These are phyloP conservation scores for Mus spicilegus DNA, from an alignment of 2,113 vertebrate species.

Conservation along the genomic window DNA sequence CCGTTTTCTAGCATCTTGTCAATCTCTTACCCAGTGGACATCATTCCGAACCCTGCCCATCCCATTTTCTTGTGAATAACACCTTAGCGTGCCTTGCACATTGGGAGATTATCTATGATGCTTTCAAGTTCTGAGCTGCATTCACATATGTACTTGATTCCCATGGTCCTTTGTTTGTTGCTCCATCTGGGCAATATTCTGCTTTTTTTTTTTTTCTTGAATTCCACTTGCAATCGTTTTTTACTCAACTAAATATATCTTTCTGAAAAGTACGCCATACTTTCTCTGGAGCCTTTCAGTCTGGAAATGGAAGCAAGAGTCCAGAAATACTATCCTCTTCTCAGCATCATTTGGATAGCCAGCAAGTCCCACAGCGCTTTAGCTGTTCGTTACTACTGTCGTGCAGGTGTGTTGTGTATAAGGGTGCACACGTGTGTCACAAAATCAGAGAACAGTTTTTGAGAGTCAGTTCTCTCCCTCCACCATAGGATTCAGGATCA, in stretches of 20 bases:
- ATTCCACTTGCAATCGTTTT: neutral
- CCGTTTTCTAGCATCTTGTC: neutral
- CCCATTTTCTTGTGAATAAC: neutral
- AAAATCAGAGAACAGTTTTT: no score
- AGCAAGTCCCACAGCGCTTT: neutral
- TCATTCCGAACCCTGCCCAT: neutral
- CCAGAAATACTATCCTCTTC: conserved; percentile 1
- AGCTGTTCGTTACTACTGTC: neutral
- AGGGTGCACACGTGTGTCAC: neutral
- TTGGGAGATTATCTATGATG: neutral
- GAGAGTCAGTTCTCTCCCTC: neutral
- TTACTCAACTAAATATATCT: neutral
- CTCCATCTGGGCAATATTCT: neutral
- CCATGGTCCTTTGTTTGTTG: neutral
- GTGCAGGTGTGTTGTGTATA: no score
- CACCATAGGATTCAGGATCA: neutral
- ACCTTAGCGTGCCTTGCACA: neutral
- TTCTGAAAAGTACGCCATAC: neutral
- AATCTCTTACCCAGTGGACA: neutral
- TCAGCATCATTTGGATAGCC: neutral
- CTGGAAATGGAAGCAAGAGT: neutral
- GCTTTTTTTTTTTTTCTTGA: neutral
- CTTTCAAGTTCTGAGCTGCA: conserved; percentile 16
- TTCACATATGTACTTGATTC: neutral
- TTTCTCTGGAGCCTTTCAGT: neutral